Conservation (phyloP, 2,797 vertebrate genomes). For the Geotrypetes seraphini region DNA sequence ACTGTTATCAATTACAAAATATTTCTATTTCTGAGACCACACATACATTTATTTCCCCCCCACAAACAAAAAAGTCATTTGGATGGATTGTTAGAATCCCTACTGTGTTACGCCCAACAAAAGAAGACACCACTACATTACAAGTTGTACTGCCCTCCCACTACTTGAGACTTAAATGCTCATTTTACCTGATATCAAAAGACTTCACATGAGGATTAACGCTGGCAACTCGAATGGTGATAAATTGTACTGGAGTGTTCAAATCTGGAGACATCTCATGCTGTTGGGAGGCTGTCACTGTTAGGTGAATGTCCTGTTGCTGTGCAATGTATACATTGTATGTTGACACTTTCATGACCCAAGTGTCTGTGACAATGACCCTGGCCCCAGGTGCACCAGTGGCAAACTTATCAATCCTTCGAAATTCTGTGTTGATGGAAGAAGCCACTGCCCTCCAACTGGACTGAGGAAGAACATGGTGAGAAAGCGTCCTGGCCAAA, state of each 20-base stretch:
- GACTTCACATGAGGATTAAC: conserved; percentile 58
- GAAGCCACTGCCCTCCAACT: conserved; percentile 71
- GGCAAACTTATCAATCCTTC: conserved; percentile 86
- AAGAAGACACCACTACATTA: no score
- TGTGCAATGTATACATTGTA: conserved; percentile 71
- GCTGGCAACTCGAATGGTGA: conserved; percentile 76
- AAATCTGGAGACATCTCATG: conserved; percentile 77
- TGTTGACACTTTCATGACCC: conserved; percentile 88
- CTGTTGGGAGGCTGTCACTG: conserved; percentile 72
- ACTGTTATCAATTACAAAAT: no score
- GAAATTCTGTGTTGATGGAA: conserved; percentile 80
- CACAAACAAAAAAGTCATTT: no score
- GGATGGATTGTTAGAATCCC: no score
- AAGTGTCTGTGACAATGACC: conserved; percentile 82
- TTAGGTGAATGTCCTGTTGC: conserved; percentile 78
- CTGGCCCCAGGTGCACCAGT: conserved; percentile 70
- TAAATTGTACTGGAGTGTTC: conserved; percentile 71
- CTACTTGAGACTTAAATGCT: background rate
- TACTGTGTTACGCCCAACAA: no score
- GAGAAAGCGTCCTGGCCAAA: conserved; percentile 52
- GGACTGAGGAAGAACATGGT: conserved; percentile 51
- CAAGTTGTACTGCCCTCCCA: no score
- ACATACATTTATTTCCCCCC: no score
- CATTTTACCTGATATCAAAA: conserved; percentile 74
- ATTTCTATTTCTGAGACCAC: no score